Percentiles rank a stretch among this genome's conserved stretches.
Evolutionary conservation across 37 sponge, comb jelly and placozoan genomes (phyloP).

Genomic region (Crambe crambe): DNA sequence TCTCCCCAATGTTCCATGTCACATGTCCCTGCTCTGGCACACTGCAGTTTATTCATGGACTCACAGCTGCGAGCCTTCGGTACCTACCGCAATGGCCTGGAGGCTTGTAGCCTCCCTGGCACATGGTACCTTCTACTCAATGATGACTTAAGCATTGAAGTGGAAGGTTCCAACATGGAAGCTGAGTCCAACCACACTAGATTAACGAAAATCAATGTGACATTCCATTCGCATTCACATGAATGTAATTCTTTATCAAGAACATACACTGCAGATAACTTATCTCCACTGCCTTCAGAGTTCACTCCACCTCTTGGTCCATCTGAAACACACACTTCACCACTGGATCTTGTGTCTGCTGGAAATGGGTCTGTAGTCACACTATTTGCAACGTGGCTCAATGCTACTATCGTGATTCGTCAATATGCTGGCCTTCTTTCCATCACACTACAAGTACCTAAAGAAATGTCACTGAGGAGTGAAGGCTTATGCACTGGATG

Average conservation of each 20-base stretch:
- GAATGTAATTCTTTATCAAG: slow-evolving; percentile 1
- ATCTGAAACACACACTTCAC: not conserved
- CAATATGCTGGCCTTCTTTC: slow-evolving; percentile 29
- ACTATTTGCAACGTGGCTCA: slow-evolving; percentile 43
- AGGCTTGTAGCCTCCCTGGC: slow-evolving; percentile 57
- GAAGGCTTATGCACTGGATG: slow-evolving; percentile 59
- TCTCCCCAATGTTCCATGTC: not conserved
- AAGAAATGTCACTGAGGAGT: not conserved
- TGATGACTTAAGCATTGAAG: slow-evolving; percentile 23
- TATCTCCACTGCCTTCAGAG: slow-evolving; percentile 24
- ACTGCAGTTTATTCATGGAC: slow-evolving; percentile 58
- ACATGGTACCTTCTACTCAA: slow-evolving; percentile 63
- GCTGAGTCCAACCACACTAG: slow-evolving; percentile 14
- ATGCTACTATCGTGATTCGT: slow-evolving; percentile 51
- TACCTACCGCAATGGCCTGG: not conserved
- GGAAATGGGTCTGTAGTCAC: slow-evolving; percentile 2
- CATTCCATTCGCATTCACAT: slow-evolving; percentile 10
- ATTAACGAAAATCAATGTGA: slow-evolving; percentile 58
- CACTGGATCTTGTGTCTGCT: not conserved
- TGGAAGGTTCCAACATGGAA: slow-evolving; percentile 18
- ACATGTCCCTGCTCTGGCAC: not conserved
- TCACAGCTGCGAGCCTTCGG: slow-evolving; percentile 61
- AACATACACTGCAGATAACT: slow-evolving; percentile 15
- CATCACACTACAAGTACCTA: slow-evolving; percentile 41
- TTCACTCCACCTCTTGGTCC: not conserved